Conservation (phyloP, 2,113 vertebrate genomes). For the Ammodytes marinus region DNA sequence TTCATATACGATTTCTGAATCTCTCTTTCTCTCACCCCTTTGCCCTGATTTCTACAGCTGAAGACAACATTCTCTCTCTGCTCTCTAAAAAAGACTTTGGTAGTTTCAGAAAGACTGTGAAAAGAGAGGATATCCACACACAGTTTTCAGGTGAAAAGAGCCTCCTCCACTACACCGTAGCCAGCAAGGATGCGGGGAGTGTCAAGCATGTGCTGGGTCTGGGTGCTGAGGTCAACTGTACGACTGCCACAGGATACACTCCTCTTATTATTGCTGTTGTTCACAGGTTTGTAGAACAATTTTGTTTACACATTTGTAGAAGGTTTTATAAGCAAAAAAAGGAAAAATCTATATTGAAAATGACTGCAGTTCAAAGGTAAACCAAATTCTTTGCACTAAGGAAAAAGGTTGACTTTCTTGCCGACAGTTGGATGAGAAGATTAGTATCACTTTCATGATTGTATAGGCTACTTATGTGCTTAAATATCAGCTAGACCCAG, state of each 20-base stretch:
- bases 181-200: conserved; percentile 80
- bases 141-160: conserved; percentile 77
- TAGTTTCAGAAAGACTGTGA: conserved; percentile 74
- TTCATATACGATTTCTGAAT: neutral
- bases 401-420: neutral
- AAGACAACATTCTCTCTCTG: conserved; percentile 59
- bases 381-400: neutral
- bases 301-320: neutral
- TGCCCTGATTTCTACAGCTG: conserved; percentile 62
- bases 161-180: conserved; percentile 85
- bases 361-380: neutral
- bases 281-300: conserved; percentile 70
- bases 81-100: conserved; percentile 79
- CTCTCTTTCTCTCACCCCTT: neutral
- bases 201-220: conserved; percentile 84
- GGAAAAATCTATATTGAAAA: neutral
- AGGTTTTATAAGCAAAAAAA: neutral
- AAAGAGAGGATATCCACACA: conserved; percentile 67
- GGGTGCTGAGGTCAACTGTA: conserved; percentile 81
- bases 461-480: too few species aligned
- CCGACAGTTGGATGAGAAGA: neutral
- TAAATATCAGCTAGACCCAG: neutral
- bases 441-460: neutral
- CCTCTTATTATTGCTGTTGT: conserved; percentile 86
- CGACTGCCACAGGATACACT: conserved; percentile 81